These are phyloP conservation scores for Oreotrochilus melanogaster DNA, from an alignment of 2,113 vertebrate genomes.

Conservation along the genomic window DNA sequence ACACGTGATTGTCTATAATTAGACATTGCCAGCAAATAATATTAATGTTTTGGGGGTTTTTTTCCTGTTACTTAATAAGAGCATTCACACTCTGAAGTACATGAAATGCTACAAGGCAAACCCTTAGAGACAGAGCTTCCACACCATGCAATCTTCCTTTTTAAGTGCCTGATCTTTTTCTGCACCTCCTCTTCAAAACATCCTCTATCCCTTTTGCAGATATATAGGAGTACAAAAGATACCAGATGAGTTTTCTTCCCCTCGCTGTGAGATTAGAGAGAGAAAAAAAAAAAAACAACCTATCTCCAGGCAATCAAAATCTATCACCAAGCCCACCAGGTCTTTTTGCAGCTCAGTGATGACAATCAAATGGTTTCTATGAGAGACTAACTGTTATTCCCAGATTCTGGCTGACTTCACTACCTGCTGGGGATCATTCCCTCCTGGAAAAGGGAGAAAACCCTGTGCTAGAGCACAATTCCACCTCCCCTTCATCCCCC, in stretches of 20 bases:
- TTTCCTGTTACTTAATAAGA: background rate
- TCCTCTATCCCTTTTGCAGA: background rate
- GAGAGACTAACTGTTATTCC: conserved; percentile 16
- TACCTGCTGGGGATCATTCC: background rate
- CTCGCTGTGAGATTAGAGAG: background rate
- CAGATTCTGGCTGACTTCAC: background rate
- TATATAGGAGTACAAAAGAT: background rate
- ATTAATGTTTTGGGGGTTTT: background rate
- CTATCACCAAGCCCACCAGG: background rate
- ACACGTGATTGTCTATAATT: background rate
- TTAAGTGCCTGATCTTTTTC: background rate
- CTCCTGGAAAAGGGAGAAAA: background rate
- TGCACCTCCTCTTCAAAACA: background rate
- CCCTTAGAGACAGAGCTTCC: background rate
- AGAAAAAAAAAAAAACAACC: background rate
- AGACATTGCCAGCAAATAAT: background rate
- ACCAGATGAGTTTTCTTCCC: background rate
- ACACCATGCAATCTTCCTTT: background rate
- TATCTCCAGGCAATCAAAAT: background rate
- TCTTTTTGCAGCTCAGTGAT: background rate
- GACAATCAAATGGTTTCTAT: conserved; percentile 8
- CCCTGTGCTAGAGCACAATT: background rate
- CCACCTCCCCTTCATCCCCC: background rate
- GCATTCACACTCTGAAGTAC: background rate
- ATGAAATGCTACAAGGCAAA: background rate